These are phyloP conservation scores for Platyscapa corneri DNA, from an alignment of 1,140 invertebrate species.

Conservation along the genomic window DNA sequence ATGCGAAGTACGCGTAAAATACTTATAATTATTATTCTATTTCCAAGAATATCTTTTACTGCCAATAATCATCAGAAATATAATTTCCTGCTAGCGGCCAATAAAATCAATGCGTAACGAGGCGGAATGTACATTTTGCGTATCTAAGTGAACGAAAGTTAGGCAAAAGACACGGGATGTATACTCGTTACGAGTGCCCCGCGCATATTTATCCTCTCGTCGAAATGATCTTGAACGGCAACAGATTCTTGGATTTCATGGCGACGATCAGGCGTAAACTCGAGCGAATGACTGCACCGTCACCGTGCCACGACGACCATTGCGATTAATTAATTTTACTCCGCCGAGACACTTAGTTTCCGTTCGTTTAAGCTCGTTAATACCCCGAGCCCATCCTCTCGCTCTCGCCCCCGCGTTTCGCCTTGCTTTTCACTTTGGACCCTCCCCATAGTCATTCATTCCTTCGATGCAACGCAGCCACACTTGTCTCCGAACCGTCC, in stretches of 20 bases:
- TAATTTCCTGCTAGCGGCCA: constrained; percentile 30
- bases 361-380: constrained; percentile 74
- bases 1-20: constrained; percentile 25
- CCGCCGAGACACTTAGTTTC: constrained; percentile 74
- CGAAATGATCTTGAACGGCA: constrained; percentile 45
- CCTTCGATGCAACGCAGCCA: constrained; percentile 5
- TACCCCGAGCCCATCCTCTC: constrained; percentile 56
- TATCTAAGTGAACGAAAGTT: constrained; percentile 29
- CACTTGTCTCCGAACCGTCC: not conserved
- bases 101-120: constrained; percentile 52
- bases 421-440: not conserved
- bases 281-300: constrained; percentile 63
- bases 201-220: constrained; percentile 42
- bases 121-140: constrained; percentile 23
- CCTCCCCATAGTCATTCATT: not conserved
- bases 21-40: constrained; percentile 45
- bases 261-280: constrained; percentile 64
- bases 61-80: constrained; percentile 46
- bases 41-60: constrained; percentile 50
- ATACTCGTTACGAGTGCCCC: constrained; percentile 21
- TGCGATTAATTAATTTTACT: constrained; percentile 75
- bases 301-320: constrained; percentile 69
- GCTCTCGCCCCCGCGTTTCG: not conserved
- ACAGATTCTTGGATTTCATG: constrained; percentile 54
- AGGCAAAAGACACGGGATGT: not conserved